phyloP scores from a whole-genome alignment of 2,888 invertebrate genomes.

The Caenorhabditis virilis region DNA sequence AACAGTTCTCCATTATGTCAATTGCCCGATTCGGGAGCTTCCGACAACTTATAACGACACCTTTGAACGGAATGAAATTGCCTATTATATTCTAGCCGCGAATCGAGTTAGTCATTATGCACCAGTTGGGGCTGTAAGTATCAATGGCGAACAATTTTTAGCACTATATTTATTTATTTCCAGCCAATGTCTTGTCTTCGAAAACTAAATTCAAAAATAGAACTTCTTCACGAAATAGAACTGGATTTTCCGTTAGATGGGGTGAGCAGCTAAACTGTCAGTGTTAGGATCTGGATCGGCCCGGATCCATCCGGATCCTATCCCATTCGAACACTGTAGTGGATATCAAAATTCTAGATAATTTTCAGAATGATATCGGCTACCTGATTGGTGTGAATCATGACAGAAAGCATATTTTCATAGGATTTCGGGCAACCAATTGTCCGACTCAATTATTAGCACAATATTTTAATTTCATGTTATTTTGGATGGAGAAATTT shows the following conservation, averaged over 20 bases:
- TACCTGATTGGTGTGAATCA: conserved; percentile 26
- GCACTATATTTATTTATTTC: not conserved
- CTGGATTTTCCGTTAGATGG: not conserved
- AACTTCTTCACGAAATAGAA: not conserved
- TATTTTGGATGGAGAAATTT: conserved; percentile 28
- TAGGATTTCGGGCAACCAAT: conserved; percentile 31
- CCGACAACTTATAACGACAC: conserved; percentile 10
- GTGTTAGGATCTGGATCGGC: too few relatives aligned
- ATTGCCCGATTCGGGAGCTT: conserved; percentile 22
- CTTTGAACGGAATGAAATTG: conserved; percentile 7
- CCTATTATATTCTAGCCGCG: conserved; percentile 34
- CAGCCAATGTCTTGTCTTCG: conserved; percentile 1
- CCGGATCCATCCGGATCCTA: too few relatives aligned
- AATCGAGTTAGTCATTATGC: conserved; percentile 30
- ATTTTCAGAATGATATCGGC: too few relatives aligned
- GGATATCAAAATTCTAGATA: too few relatives aligned
- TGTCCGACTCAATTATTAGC: conserved; percentile 14
- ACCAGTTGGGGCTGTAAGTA: conserved; percentile 25
- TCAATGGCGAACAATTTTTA: conserved; percentile 11
- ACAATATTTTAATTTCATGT: conserved; percentile 24
- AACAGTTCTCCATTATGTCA: conserved; percentile 16
- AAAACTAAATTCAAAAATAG: not conserved
- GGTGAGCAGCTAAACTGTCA: too few relatives aligned
- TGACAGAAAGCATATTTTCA: conserved; percentile 19
- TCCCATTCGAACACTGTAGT: too few relatives aligned